Conservation (phyloP, 2,888 invertebrate species). For the Nematopogon swammerdamellus region DNA sequence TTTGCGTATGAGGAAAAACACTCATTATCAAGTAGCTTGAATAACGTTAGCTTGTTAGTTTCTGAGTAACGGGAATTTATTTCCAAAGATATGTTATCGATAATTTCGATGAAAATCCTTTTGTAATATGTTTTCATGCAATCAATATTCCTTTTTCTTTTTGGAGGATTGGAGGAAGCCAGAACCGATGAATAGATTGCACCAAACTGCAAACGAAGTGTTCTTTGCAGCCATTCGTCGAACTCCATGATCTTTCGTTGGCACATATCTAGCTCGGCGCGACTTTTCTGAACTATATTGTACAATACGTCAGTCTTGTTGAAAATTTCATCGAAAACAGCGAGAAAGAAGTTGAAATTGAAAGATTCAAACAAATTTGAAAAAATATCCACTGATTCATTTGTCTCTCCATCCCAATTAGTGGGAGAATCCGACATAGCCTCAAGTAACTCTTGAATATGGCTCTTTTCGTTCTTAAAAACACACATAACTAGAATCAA, state of each 20-base stretch:
- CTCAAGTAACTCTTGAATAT: too few species aligned
- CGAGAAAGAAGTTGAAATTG: slow-evolving; percentile 4
- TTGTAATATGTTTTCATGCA: background rate
- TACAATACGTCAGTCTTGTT: background rate
- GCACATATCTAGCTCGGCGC: background rate
- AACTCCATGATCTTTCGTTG: background rate
- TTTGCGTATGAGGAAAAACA: too few species aligned
- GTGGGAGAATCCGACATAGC: background rate
- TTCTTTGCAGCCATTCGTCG: background rate
- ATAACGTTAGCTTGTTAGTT: too few species aligned
- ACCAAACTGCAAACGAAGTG: background rate
- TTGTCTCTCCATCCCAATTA: slow-evolving; percentile 7
- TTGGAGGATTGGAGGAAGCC: background rate
- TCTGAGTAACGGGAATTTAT: background rate
- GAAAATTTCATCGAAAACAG: slow-evolving; percentile 7
- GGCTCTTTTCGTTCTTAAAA: background rate
- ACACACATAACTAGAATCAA: too few species aligned
- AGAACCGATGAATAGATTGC: background rate
- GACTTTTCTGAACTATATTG: background rate
- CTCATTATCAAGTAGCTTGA: too few species aligned
- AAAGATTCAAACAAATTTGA: slow-evolving; percentile 2
- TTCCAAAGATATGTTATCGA: slow-evolving; percentile 4
- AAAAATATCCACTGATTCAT: slow-evolving; percentile 1
- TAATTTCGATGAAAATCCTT: slow-evolving; percentile 1
- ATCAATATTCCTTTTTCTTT: slow-evolving; percentile 4